These are phyloP conservation scores for Psilanteris sp. DNA, from an alignment of 1,140 invertebrate genomes.

Conservation along the genomic window DNA sequence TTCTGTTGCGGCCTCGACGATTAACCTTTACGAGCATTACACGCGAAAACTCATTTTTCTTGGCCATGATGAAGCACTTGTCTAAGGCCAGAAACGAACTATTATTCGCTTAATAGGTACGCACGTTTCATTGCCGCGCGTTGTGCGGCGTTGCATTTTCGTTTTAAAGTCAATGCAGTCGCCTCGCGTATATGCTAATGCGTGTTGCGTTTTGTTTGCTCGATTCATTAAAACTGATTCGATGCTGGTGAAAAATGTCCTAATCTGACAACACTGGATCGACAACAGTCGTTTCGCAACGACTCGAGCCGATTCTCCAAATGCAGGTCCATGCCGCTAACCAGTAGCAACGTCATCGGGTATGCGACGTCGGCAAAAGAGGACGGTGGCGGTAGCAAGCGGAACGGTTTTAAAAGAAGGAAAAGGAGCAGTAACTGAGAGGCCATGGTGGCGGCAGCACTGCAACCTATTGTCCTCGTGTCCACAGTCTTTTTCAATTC, in stretches of 20 bases:
- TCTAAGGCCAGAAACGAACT: too few species aligned
- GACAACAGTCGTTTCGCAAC: conserved; percentile 39
- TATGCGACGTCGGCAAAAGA: conserved; percentile 55
- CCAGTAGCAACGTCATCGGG: conserved; percentile 60
- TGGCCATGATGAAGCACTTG: too few species aligned
- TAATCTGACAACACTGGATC: conserved; percentile 64
- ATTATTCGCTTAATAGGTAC: too few species aligned
- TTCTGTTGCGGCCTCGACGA: too few species aligned
- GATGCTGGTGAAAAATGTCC: conserved; percentile 51
- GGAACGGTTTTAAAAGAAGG: conserved; percentile 61
- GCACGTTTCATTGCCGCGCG: too few species aligned
- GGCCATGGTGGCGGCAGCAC: conserved; percentile 64
- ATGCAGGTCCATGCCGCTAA: conserved; percentile 32
- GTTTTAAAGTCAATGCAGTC: conserved; percentile 8
- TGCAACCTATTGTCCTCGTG: conserved; percentile 77
- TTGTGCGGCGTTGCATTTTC: too few species aligned
- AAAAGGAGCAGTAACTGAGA: conserved; percentile 64
- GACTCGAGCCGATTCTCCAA: conserved; percentile 36
- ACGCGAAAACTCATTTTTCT: too few species aligned
- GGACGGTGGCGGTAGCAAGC: conserved; percentile 56
- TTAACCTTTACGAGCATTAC: too few species aligned
- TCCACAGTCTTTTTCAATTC: conserved; percentile 78
- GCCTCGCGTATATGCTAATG: conserved; percentile 39
- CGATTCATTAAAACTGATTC: conserved; percentile 55
- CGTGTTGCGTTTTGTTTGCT: not conserved